phyloP scores from a whole-genome alignment of 1,140 invertebrate genomes.

The Drosophila asahinai region DNA sequence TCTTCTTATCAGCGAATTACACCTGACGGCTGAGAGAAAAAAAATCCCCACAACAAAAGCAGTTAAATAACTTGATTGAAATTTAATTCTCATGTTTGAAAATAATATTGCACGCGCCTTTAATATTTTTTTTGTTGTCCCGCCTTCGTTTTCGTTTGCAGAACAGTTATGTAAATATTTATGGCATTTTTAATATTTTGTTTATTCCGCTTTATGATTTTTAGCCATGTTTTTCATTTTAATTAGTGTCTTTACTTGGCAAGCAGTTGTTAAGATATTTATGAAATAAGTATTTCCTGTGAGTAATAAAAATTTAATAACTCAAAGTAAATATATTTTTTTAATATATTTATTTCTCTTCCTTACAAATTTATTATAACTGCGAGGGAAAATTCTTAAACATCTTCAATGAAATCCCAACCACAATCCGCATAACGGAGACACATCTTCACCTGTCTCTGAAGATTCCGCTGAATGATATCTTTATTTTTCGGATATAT shows the following conservation, averaged over 20 bases:
- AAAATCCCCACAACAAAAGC: not conserved
- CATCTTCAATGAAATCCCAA: no score
- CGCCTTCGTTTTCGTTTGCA: constrained; percentile 48
- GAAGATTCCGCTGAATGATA: not conserved
- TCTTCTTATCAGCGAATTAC: constrained; percentile 25
- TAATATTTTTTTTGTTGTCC: not conserved
- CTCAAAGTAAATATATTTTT: not conserved
- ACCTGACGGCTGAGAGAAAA: constrained; percentile 24
- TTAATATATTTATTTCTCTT: not conserved
- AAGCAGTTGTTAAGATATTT: not conserved
- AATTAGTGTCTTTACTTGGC: constrained; percentile 1
- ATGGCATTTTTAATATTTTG: constrained; percentile 11
- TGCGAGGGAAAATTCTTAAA: no score
- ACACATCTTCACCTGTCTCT: not conserved
- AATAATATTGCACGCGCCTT: constrained; percentile 8
- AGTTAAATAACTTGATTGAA: constrained; percentile 20
- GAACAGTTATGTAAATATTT: constrained; percentile 46
- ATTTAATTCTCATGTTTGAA: constrained; percentile 17
- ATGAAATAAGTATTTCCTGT: constrained; percentile 18
- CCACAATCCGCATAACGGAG: not conserved
- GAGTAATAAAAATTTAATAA: not conserved
- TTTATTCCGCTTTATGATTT: not conserved
- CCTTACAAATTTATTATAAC: no score
- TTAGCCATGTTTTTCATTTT: not conserved
- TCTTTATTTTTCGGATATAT: not conserved